These are phyloP conservation scores for Pterocles burchelli DNA, from an alignment of 2,113 vertebrate species.

Conservation along the genomic window DNA sequence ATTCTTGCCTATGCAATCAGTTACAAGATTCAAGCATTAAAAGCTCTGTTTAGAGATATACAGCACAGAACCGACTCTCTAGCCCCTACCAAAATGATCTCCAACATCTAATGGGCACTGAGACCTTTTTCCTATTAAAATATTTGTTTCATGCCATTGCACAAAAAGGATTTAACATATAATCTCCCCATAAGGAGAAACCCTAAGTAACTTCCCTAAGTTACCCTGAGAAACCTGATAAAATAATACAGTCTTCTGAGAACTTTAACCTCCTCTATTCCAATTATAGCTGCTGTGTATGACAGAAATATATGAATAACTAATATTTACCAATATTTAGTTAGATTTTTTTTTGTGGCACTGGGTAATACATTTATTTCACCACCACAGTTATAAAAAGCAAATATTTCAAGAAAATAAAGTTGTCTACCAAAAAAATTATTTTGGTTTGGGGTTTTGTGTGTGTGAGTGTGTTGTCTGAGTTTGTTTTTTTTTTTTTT, in stretches of 20 bases:
- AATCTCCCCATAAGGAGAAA: neutral
- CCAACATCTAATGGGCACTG: neutral
- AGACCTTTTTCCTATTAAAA: neutral
- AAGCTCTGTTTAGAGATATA: neutral
- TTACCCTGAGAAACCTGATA: neutral
- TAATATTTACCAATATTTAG: neutral
- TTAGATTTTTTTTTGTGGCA: neutral
- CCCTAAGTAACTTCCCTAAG: neutral
- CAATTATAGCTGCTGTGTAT: neutral
- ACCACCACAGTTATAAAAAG: neutral
- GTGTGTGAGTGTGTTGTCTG: neutral
- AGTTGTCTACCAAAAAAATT: neutral
- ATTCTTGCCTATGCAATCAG: neutral
- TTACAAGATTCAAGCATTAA: neutral
- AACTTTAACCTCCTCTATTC: neutral
- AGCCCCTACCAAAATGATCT: neutral
- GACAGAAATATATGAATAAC: neutral
- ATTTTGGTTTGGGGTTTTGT: neutral
- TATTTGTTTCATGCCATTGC: neutral
- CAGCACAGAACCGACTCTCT: neutral
- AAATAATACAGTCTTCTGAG: neutral
- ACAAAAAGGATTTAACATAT: neutral
- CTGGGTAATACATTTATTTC: neutral
- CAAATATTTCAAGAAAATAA: neutral
- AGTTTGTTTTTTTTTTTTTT: neutral